phyloP scores from a whole-genome alignment of 2,888 invertebrate species.

The Agrotis segetum region DNA sequence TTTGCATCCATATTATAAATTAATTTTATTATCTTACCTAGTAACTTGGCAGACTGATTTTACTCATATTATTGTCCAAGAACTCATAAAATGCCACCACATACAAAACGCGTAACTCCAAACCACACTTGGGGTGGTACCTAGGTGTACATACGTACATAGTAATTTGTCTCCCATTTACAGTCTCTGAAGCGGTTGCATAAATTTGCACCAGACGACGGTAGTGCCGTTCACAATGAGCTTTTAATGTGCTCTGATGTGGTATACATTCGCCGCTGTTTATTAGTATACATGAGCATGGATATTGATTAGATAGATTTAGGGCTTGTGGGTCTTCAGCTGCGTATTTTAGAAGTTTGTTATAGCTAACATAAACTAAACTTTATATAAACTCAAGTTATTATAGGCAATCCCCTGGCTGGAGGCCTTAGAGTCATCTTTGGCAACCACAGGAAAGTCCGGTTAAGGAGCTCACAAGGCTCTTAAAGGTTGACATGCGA shows the following conservation, averaged over 20 bases:
- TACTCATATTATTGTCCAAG: neutral
- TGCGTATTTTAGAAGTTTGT: slow-evolving; percentile 6
- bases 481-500: no score
- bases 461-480: no score
- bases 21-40: no score
- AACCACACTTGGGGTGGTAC: slow-evolving; percentile 18
- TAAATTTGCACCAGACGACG: slow-evolving; percentile 67
- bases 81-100: slow-evolving; percentile 10
- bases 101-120: slow-evolving; percentile 29
- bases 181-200: slow-evolving; percentile 67
- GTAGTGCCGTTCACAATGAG: slow-evolving; percentile 63
- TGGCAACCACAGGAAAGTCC: no score
- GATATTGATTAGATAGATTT: slow-evolving; percentile 50
- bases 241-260: slow-evolving; percentile 67
- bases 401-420: no score
- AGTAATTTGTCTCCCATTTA: slow-evolving; percentile 70
- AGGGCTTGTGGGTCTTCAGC: slow-evolving; percentile 15
- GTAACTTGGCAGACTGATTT: no score
- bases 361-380: neutral
- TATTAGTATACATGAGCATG: slow-evolving; percentile 52
- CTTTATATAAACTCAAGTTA: no score
- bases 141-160: slow-evolving; percentile 30
- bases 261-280: slow-evolving; percentile 51
- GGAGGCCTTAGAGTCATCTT: no score
- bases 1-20: no score